Conservation (phyloP, 2,113 vertebrate genomes). For the Oenanthe melanoleuca region DNA sequence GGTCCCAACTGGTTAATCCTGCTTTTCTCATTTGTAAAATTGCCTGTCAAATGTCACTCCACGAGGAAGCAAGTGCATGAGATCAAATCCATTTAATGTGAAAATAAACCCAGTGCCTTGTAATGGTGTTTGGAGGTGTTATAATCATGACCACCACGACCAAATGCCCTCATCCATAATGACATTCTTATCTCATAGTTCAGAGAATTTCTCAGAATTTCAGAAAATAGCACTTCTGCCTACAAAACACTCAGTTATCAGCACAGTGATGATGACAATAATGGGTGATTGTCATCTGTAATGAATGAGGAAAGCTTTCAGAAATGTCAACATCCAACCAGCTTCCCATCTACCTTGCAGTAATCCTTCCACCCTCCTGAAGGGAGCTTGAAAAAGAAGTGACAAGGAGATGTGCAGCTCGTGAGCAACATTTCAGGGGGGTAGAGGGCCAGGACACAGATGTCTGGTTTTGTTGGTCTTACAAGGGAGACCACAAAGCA, state of each 20-base stretch:
- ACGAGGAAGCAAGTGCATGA: not conserved
- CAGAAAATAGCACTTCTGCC: conserved; percentile 47
- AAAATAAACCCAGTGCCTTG: not conserved
- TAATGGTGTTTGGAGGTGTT: not conserved
- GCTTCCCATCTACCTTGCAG: not conserved
- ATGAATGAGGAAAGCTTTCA: conserved; percentile 38
- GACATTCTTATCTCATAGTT: not conserved
- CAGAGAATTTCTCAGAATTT: conserved; percentile 37
- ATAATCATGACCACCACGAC: not conserved
- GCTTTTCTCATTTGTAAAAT: not conserved
- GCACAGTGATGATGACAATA: not conserved
- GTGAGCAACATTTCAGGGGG: not conserved
- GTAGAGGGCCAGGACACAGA: not conserved
- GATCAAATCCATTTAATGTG: conserved; percentile 21
- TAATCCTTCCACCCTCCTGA: not conserved
- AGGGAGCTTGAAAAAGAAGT: not conserved
- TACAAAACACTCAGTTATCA: conserved; percentile 6
- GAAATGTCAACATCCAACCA: conserved; percentile 39
- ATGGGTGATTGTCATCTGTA: conserved; percentile 45
- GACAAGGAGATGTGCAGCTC: not conserved
- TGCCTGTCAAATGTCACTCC: not conserved
- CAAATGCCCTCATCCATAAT: not conserved
- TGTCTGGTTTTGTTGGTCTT: not conserved
- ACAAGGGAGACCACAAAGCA: not conserved
- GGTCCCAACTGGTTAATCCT: not conserved